These are phyloP conservation scores for Conger conger DNA, from an alignment of 2,113 vertebrate species.

Conservation along the genomic window DNA sequence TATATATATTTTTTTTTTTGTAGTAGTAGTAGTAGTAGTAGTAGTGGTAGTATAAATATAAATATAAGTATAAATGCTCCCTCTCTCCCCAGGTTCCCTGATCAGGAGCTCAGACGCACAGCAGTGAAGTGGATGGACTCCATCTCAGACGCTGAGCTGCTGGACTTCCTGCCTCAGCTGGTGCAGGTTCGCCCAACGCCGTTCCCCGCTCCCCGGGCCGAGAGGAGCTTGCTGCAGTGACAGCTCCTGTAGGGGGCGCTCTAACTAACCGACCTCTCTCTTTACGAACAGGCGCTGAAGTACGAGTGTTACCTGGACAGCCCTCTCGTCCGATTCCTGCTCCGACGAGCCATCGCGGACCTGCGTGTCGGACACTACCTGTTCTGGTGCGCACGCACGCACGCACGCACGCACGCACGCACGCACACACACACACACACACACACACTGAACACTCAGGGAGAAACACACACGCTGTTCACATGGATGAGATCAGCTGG, in stretches of 20 bases:
- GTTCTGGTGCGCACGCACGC: slow-evolving; percentile 80
- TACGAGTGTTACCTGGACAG: slow-evolving; percentile 98
- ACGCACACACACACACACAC: slow-evolving; percentile 30
- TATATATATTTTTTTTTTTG: too few species aligned
- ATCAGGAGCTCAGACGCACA: slow-evolving; percentile 91
- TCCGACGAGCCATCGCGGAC: slow-evolving; percentile 87
- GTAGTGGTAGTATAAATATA: too few species aligned
- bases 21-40: too few species aligned
- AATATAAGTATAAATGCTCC: too few species aligned
- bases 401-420: too few species aligned
- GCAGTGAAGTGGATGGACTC: slow-evolving; percentile 95
- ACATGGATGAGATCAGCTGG: background rate
- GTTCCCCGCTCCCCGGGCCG: too few species aligned
- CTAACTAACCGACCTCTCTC: background rate
- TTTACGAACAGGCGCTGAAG: slow-evolving; percentile 82
- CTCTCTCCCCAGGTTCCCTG: slow-evolving; percentile 78
- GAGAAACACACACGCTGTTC: background rate
- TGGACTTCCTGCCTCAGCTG: slow-evolving; percentile 94
- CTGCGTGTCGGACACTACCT: slow-evolving; percentile 90
- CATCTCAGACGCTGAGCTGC: slow-evolving; percentile 86
- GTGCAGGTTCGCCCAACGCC: slow-evolving; percentile 83
- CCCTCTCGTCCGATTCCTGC: slow-evolving; percentile 90
- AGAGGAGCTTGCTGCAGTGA: too few species aligned
- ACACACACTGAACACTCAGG: background rate
- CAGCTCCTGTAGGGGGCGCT: background rate